phyloP scores from a whole-genome alignment of 2,113 vertebrate species.

The Tragulus kanchil region DNA sequence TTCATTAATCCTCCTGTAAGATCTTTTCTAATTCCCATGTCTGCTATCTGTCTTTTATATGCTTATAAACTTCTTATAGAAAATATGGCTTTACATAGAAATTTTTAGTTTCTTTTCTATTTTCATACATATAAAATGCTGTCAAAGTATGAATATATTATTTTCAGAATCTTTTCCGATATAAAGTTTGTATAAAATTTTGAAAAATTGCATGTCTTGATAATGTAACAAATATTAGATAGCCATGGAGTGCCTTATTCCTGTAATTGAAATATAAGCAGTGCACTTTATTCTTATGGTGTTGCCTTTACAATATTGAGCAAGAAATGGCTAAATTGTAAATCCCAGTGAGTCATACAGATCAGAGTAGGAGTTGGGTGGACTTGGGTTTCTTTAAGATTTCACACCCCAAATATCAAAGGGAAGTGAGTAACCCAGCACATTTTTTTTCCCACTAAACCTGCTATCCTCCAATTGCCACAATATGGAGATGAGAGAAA shows the following conservation, averaged over 20 bases:
- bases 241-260: background rate
- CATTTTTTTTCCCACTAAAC: background rate
- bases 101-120: background rate
- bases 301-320: background rate
- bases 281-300: background rate
- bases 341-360: background rate
- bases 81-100: background rate
- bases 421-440: background rate
- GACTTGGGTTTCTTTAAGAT: background rate
- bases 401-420: background rate
- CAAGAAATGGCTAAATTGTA: background rate
- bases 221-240: background rate
- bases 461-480: background rate
- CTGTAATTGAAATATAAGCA: background rate
- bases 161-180: background rate
- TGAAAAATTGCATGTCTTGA: background rate
- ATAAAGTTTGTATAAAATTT: background rate
- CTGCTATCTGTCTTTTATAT: background rate
- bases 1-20: background rate
- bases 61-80: background rate
- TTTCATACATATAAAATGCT: background rate
- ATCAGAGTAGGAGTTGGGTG: background rate
- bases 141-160: background rate
- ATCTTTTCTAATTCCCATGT: background rate
- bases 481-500: background rate